Conservation (phyloP, 2,113 vertebrate species). For the Zosterops borbonicus region DNA sequence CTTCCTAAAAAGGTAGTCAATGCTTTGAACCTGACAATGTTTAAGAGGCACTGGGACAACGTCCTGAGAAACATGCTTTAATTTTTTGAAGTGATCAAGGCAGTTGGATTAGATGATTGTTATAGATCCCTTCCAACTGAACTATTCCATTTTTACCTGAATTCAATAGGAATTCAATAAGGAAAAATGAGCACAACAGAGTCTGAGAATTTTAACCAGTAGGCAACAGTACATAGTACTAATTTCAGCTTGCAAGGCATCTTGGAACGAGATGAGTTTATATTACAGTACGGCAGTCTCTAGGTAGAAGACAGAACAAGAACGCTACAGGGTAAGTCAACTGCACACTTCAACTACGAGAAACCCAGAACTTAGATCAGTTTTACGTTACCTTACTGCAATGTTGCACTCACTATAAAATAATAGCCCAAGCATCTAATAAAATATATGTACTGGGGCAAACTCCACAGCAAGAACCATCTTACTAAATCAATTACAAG, state of each 20-base stretch:
- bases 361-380: background rate
- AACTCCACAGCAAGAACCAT: background rate
- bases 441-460: background rate
- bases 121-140: background rate
- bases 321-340: background rate
- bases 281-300: background rate
- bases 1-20: accelerated
- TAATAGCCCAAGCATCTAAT: background rate
- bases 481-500: background rate
- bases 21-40: background rate
- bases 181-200: background rate
- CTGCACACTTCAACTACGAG: background rate
- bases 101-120: background rate
- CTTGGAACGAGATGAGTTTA: background rate
- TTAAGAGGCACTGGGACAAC: background rate
- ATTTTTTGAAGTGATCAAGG: background rate
- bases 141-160: background rate
- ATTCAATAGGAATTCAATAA: background rate
- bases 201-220: background rate
- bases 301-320: background rate
- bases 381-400: background rate
- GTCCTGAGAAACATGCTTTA: background rate
- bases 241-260: background rate
- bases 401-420: background rate
- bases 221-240: background rate